phyloP scores from a whole-genome alignment of 2,888 invertebrate species.

The Tineola bisselliella region DNA sequence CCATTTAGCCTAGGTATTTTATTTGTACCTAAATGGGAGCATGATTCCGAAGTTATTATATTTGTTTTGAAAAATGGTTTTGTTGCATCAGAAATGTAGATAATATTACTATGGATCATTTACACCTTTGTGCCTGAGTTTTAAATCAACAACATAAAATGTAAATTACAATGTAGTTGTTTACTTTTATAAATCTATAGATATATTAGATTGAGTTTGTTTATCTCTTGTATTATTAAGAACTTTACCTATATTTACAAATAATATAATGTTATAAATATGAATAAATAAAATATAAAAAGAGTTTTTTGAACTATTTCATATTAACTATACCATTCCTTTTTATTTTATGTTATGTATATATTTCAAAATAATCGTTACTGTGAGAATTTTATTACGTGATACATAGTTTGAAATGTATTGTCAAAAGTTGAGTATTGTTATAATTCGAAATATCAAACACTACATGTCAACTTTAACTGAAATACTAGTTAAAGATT shows the following conservation, averaged over 20 bases:
- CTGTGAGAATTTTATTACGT: too few relatives aligned
- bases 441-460: too few relatives aligned
- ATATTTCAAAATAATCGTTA: too few relatives aligned
- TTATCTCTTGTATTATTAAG: conserved; percentile 53
- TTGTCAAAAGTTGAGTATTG: too few relatives aligned
- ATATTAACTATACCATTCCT: neutral
- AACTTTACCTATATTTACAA: conserved; percentile 62
- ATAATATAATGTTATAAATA: conserved; percentile 68
- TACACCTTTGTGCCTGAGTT: conserved; percentile 12
- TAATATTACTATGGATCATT: neutral
- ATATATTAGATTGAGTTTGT: conserved; percentile 56
- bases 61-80: neutral
- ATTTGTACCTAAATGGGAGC: neutral
- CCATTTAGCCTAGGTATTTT: conserved; percentile 33
- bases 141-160: neutral
- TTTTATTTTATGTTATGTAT: too few relatives aligned
- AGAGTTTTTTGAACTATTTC: neutral
- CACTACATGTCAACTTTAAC: too few relatives aligned
- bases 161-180: conserved; percentile 39
- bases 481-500: too few relatives aligned
- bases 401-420: too few relatives aligned
- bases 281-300: conserved; percentile 49
- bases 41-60: neutral
- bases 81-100: neutral
- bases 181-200: conserved; percentile 41